Base-by-base conservation (phyloP, 35 echinoderm and acorn worm genomes). In the Amphiura filiformis region DNA sequence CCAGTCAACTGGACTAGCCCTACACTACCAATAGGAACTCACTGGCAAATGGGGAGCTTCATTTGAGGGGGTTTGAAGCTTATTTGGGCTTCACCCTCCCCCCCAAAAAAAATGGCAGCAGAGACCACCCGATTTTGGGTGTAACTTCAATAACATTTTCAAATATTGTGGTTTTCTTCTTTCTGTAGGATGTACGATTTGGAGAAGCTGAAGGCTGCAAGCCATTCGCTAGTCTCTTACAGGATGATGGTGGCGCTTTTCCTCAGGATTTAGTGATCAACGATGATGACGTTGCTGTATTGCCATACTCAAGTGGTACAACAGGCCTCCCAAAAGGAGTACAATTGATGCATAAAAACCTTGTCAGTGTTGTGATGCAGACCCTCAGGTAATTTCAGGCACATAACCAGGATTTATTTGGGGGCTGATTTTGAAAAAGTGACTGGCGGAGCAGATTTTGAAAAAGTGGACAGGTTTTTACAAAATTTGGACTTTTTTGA, bases 241-340 rank as follows among this genome's bases (percentile, higher is more conserved):
- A 34, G 37, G 84, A 92, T 56, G 90, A 92, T 56, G 90, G 90
- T 37, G 32, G 33, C 9, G 84, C 78, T 40, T 92, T 80, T 39
- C 84, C 84, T 34, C 15, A 3, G 1, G 34, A 40, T 32, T 28
- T 92, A 7, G 64, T 37, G 20, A 37, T 87, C 44, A 38, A 86
- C 34, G 76, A 23, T 22, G 56, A 81, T 0, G 90, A 92, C 36
- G 78, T 70, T 32, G 47, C 31, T 13, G 41, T 75, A 36, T 49
- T 92, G 32, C 90, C 79, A 4, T 92, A 84, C 78, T 92, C 90
- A 20, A 92, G 90, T 87, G 90, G 90, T 12, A 92, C 90, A 12
- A 92, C 90, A 1, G 90, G 90, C 1, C 5, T 87, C 11, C 84
- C 90, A 0, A 92, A 92, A 33, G 90, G 90, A 28, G 90, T 87